Evolutionary conservation across 2,888 invertebrate genomes (phyloP).

Genomic region (Macrophya annulata): DNA sequence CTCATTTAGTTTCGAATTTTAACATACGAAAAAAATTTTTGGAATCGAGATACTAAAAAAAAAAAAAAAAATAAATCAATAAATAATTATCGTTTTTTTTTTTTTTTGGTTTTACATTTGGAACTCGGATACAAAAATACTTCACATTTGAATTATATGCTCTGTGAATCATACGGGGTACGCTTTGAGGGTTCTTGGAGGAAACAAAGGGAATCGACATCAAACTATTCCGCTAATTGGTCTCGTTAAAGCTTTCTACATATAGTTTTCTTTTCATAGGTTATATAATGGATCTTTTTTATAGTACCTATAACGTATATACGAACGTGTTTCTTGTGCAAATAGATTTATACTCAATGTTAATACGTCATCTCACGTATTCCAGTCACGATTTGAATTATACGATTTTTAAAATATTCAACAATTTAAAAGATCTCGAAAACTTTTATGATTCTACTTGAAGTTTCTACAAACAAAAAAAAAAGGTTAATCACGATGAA

Average conservation of each 20-base stretch:
- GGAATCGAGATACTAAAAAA: neutral
- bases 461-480: too few relatives aligned
- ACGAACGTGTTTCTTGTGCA: slow-evolving; percentile 42
- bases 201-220: slow-evolving; percentile 34
- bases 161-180: slow-evolving; percentile 10
- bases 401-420: slow-evolving; percentile 14
- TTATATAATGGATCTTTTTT: slow-evolving; percentile 12
- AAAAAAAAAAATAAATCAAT: too few relatives aligned
- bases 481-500: too few relatives aligned
- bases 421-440: neutral
- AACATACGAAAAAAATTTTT: neutral
- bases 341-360: neutral
- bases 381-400: neutral
- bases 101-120: neutral
- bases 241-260: slow-evolving; percentile 24
- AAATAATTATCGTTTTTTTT: neutral
- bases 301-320: neutral
- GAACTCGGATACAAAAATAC: neutral
- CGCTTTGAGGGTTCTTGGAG: neutral
- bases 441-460: neutral
- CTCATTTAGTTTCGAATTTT: neutral
- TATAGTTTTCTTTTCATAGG: slow-evolving; percentile 36
- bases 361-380: slow-evolving; percentile 23
- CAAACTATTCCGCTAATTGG: slow-evolving; percentile 41
- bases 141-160: neutral